phyloP scores from a whole-genome alignment of 2,797 vertebrate species.

The Siniperca scherzeri region DNA sequence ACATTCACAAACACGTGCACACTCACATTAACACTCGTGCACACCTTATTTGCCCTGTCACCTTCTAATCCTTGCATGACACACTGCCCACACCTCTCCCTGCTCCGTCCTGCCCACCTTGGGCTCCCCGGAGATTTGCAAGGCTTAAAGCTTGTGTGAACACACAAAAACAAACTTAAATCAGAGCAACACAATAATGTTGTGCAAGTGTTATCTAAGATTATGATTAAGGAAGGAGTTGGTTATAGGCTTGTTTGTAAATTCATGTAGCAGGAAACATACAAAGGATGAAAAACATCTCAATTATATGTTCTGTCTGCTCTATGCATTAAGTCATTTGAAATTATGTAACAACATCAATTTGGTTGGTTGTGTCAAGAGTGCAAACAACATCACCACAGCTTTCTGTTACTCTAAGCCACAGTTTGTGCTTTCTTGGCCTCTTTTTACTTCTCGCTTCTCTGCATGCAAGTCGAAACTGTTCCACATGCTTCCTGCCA shows the following conservation, averaged over 20 bases:
- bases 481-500: slow-evolving; percentile 77
- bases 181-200: not conserved
- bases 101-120: slow-evolving; percentile 41
- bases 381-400: slow-evolving; percentile 6
- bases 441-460: slow-evolving; percentile 37
- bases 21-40: slow-evolving; percentile 36
- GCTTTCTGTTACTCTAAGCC: not conserved
- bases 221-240: slow-evolving; percentile 6
- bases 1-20: slow-evolving; percentile 20
- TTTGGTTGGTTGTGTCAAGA: slow-evolving; percentile 18
- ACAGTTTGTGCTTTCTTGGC: slow-evolving; percentile 8
- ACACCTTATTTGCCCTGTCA: slow-evolving; percentile 74
- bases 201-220: not conserved
- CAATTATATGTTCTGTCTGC: not conserved
- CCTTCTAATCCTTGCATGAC: slow-evolving; percentile 65
- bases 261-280: slow-evolving; percentile 4
- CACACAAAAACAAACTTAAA: slow-evolving; percentile 39
- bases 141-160: slow-evolving; percentile 27
- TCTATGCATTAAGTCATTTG: slow-evolving; percentile 28
- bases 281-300: slow-evolving; percentile 11
- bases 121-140: not conserved
- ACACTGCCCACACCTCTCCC: slow-evolving; percentile 40
- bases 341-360: slow-evolving; percentile 2
- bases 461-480: slow-evolving; percentile 70
- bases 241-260: slow-evolving; percentile 2